These are phyloP conservation scores for Cuniculus paca DNA, from an alignment of 2,797 vertebrate species.

Conservation along the genomic window DNA sequence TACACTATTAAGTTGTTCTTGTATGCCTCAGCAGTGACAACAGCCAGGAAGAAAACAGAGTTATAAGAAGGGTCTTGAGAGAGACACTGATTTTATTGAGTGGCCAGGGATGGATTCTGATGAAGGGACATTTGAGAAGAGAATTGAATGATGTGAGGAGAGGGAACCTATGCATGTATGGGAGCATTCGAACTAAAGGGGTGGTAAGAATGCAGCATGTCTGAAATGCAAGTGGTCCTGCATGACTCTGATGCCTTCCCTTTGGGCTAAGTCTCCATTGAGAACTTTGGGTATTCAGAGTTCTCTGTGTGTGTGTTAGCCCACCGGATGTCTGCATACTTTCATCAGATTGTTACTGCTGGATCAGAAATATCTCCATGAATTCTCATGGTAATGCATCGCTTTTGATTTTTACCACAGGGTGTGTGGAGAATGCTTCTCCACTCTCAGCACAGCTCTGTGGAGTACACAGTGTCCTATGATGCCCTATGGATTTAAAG, in stretches of 20 bases:
- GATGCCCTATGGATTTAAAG: background rate
- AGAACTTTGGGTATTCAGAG: background rate
- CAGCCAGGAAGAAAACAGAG: background rate
- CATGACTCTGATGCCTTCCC: background rate
- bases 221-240: background rate
- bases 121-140: background rate
- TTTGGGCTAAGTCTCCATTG: background rate
- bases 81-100: background rate
- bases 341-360: background rate
- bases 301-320: background rate
- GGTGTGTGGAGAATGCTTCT: background rate
- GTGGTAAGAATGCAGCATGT: background rate
- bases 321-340: background rate
- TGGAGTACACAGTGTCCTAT: background rate
- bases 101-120: background rate
- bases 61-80: too few species aligned
- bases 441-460: background rate
- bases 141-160: background rate
- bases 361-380: background rate
- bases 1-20: rapidly evolving
- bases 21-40: background rate
- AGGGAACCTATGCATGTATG: background rate
- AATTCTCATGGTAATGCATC: background rate
- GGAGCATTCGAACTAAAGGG: background rate
- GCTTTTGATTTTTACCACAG: background rate